These are phyloP conservation scores for Fopius arisanus DNA, from an alignment of 1,140 invertebrate genomes.

Conservation along the genomic window DNA sequence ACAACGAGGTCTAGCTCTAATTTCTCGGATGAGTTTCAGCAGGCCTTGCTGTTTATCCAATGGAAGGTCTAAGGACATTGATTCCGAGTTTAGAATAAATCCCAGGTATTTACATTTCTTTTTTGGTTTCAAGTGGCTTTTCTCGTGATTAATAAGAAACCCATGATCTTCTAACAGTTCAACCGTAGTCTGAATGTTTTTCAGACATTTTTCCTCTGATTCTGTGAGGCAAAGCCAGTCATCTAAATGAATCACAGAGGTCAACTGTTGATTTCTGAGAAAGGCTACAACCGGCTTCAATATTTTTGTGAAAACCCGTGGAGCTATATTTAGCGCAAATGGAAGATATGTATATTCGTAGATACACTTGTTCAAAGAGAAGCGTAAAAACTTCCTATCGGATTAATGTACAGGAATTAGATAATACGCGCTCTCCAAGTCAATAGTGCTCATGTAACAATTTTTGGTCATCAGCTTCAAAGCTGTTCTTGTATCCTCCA, in stretches of 20 bases:
- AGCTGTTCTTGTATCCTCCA: neutral
- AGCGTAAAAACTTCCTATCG: neutral
- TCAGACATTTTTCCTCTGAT: neutral
- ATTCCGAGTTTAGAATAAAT: constrained; percentile 38
- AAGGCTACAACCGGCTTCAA: neutral
- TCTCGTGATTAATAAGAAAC: neutral
- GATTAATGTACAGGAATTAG: neutral
- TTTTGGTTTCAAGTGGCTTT: neutral
- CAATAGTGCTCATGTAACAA: neutral
- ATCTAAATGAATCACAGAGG: neutral
- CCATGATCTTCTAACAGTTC: neutral
- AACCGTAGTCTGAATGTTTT: neutral
- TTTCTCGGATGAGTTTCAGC: neutral
- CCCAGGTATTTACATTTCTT: constrained; percentile 31
- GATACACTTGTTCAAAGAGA: neutral
- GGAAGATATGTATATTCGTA: neutral
- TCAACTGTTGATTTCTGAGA: neutral
- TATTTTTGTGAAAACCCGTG: neutral
- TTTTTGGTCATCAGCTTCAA: neutral
- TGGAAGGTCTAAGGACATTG: constrained; percentile 31
- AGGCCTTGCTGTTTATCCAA: constrained; percentile 30
- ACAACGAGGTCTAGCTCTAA: constrained; percentile 18
- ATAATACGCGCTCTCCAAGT: constrained; percentile 1
- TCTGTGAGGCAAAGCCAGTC: neutral
- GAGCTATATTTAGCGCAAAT: neutral